These are phyloP conservation scores for Rotaria socialis DNA, from an alignment of 2,888 invertebrate species.

Conservation along the genomic window DNA sequence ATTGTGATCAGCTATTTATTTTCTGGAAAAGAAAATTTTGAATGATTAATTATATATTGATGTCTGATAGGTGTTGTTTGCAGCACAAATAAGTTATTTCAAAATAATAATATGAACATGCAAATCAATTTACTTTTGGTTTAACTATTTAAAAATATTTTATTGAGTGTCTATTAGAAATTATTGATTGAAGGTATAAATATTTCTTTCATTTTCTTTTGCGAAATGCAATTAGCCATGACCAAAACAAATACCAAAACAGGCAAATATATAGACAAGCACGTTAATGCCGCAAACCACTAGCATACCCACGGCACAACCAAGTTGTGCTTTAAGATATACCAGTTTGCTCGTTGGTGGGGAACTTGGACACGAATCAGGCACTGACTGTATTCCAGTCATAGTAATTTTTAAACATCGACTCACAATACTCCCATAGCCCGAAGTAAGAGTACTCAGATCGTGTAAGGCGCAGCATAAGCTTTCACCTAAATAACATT, in stretches of 20 bases:
- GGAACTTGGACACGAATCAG: background rate
- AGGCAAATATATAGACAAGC: background rate
- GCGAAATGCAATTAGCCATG: background rate
- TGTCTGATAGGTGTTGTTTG: no score
- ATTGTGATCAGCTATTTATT: no score
- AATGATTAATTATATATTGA: no score
- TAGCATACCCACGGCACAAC: background rate
- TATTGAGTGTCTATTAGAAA: no score
- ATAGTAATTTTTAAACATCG: background rate
- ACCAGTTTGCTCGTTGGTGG: background rate
- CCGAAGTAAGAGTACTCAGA: background rate
- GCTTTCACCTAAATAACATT: background rate
- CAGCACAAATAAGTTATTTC: no score
- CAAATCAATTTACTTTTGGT: no score
- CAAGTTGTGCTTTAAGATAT: background rate
- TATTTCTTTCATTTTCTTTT: no score
- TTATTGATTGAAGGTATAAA: no score
- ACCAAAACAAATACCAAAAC: constrained; percentile 19
- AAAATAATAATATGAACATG: no score
- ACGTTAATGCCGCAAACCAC: background rate
- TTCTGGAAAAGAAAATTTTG: no score
- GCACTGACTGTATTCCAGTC: background rate
- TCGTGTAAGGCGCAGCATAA: background rate
- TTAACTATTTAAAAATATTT: no score
- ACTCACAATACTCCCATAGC: background rate